phyloP scores from a whole-genome alignment of 2,113 vertebrate species.

The Saguinus imperator region DNA sequence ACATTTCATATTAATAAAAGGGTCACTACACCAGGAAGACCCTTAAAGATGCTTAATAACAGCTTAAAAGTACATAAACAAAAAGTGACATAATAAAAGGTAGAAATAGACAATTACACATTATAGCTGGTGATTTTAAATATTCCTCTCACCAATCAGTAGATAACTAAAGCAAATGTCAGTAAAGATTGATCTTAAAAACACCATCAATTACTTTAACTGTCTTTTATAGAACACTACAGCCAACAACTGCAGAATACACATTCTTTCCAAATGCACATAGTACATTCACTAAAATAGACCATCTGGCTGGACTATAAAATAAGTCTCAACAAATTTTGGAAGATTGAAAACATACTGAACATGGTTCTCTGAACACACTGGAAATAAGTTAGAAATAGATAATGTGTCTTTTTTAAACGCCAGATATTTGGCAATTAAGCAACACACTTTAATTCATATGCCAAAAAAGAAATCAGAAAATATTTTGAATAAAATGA shows the following conservation, averaged over 20 bases:
- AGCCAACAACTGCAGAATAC: not conserved
- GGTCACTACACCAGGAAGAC: not conserved
- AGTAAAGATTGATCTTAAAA: not conserved
- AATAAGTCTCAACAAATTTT: not conserved
- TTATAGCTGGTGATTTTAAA: not conserved
- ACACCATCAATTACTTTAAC: not conserved
- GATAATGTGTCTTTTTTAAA: not conserved
- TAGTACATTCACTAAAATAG: not conserved
- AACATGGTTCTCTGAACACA: not conserved
- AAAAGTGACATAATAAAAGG: not conserved
- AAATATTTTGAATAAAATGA: not conserved
- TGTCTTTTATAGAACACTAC: not conserved
- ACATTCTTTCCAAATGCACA: not conserved
- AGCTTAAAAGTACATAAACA: not conserved
- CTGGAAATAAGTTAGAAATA: not conserved
- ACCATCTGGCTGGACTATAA: not conserved
- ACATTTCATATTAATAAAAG: not conserved
- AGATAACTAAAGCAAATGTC: not conserved
- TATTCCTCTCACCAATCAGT: not conserved
- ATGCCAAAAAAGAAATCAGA: not conserved
- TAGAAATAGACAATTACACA: not conserved
- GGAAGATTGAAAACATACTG: not conserved
- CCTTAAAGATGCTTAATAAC: not conserved
- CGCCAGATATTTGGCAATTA: not conserved
- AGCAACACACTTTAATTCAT: not conserved